Percentiles rank a stretch among this genome's conserved stretches.
phyloP scores from a whole-genome alignment of 2,888 invertebrate genomes.

The Antitype chi region DNA sequence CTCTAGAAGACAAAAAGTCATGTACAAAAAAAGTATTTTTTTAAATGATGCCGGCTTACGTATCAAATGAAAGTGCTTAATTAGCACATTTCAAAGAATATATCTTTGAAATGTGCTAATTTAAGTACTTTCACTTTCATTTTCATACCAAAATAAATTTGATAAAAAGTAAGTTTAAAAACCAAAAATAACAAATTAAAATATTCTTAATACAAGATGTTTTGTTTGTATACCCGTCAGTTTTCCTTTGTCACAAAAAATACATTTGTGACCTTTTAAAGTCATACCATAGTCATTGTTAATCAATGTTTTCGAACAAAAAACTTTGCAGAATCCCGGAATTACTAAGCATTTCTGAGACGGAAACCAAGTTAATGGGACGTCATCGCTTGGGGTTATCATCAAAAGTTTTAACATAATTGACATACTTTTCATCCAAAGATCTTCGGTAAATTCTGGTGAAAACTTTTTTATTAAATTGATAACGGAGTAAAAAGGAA shows the following conservation, averaged over 20 bases:
- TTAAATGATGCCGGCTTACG: too few relatives aligned
- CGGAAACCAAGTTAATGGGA: constrained; percentile 15
- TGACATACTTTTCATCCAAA: constrained; percentile 25
- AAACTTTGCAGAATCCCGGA: background rate
- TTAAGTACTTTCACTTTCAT: too few relatives aligned
- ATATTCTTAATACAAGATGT: background rate
- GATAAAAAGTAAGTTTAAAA: too few relatives aligned
- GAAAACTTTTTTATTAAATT: constrained; percentile 31
- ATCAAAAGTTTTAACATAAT: constrained; percentile 40
- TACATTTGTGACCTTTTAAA: background rate
- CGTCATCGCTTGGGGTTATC: constrained; percentile 35
- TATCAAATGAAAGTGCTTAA: too few relatives aligned
- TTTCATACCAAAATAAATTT: too few relatives aligned
- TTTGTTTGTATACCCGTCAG: background rate
- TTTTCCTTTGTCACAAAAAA: background rate
- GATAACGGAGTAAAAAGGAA: constrained; percentile 8
- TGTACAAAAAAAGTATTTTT: too few relatives aligned
- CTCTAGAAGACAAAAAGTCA: too few relatives aligned
- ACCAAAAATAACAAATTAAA: too few relatives aligned
- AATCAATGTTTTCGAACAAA: background rate
- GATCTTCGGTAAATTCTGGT: constrained; percentile 5
- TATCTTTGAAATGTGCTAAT: too few relatives aligned
- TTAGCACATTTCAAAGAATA: too few relatives aligned
- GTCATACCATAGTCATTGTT: background rate
- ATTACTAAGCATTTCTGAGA: constrained; percentile 9